These are phyloP conservation scores for Leucophenga varia DNA, from an alignment of 1,140 invertebrate genomes.

Conservation along the genomic window DNA sequence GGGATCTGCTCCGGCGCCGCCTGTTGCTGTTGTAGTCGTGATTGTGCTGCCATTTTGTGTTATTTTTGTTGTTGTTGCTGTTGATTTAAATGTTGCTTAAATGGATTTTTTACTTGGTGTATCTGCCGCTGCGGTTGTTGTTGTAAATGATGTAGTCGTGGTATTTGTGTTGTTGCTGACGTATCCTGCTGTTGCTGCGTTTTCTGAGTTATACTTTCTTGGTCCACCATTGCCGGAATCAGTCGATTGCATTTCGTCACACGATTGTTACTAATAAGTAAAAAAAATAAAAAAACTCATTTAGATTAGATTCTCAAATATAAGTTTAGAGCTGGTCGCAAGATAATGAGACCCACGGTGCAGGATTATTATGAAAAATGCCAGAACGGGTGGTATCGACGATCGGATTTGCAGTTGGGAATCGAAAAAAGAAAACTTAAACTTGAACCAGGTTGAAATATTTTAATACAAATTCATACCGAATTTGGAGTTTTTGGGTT, in stretches of 20 bases:
- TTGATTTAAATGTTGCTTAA: constrained; percentile 42
- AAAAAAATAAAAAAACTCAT: not conserved
- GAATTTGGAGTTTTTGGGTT: no score
- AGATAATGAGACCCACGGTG: no score
- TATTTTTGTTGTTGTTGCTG: constrained; percentile 20
- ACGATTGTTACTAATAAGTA: constrained; percentile 39
- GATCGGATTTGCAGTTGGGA: no score
- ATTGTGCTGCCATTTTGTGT: constrained; percentile 35
- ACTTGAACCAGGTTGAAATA: no score
- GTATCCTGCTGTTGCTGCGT: constrained; percentile 1
- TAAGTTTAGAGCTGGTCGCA: not conserved
- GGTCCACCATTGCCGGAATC: constrained; percentile 54
- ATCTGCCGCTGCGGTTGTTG: constrained; percentile 27
- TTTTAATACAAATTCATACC: no score
- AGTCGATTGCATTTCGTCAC: constrained; percentile 57
- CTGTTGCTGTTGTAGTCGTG: not conserved
- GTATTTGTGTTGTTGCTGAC: constrained; percentile 2
- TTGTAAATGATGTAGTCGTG: constrained; percentile 32
- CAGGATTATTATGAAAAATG: no score
- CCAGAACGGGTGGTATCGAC: no score
- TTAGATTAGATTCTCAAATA: not conserved
- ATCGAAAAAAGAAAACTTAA: no score
- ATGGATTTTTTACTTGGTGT: constrained; percentile 53
- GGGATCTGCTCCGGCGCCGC: not conserved
- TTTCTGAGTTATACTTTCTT: constrained; percentile 28